Percentiles rank a stretch among this genome's conserved stretches.
Evolutionary conservation across 2,888 invertebrate genomes (phyloP).

Genomic region (Autographa gamma): DNA sequence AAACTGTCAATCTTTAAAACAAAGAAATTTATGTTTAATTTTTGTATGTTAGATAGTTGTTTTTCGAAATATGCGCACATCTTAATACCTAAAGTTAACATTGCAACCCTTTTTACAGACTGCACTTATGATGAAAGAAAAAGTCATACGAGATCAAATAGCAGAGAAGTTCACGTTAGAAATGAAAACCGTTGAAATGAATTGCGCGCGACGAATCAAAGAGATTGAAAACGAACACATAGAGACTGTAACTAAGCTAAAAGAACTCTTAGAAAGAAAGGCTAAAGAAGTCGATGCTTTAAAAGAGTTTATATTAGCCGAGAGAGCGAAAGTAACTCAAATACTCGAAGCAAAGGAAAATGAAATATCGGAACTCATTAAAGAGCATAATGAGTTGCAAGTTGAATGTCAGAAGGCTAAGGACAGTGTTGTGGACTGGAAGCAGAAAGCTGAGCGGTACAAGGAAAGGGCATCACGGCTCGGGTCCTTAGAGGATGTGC

Average conservation of each 20-base stretch:
- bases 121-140: slow-evolving; percentile 86
- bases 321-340: slow-evolving; percentile 85
- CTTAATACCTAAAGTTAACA: too few species aligned
- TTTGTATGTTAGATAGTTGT: too few species aligned
- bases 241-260: slow-evolving; percentile 80
- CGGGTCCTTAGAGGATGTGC: slow-evolving; percentile 77
- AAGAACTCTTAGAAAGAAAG: slow-evolving; percentile 85
- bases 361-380: slow-evolving; percentile 84
- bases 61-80: neutral
- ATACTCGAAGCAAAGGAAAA: slow-evolving; percentile 86
- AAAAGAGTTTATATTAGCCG: slow-evolving; percentile 85
- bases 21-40: too few species aligned
- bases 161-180: slow-evolving; percentile 90
- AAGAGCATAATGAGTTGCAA: slow-evolving; percentile 80
- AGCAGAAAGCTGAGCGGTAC: slow-evolving; percentile 77
- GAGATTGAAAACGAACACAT: slow-evolving; percentile 87
- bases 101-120: slow-evolving; percentile 73
- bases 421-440: slow-evolving; percentile 77
- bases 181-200: slow-evolving; percentile 89
- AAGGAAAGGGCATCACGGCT: slow-evolving; percentile 75
- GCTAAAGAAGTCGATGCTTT: slow-evolving; percentile 87
- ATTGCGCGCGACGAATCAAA: slow-evolving; percentile 84
- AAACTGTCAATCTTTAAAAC: too few species aligned
- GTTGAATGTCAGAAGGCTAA: slow-evolving; percentile 78
- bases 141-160: slow-evolving; percentile 91